Conservation (phyloP, 2,113 vertebrate species). For the Electrona antarctica region DNA sequence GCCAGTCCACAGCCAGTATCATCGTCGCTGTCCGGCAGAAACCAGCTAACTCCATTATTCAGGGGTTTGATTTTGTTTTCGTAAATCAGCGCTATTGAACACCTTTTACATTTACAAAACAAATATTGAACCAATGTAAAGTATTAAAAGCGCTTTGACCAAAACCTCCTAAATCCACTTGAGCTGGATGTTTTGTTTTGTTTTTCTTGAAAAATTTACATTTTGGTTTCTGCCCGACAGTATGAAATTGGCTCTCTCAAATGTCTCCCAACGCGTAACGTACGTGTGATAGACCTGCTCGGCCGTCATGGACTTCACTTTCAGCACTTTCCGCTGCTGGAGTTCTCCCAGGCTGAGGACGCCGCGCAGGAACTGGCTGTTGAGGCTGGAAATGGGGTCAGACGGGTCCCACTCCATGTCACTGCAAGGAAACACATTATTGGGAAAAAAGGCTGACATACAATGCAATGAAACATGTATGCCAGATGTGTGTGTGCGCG, state of each 20-base stretch:
- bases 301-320: conserved; percentile 50
- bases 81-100: no score
- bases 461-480: not conserved
- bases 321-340: conserved; percentile 46
- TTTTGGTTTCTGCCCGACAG: no score
- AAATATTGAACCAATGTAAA: no score
- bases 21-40: no score
- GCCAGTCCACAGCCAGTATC: no score
- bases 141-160: not conserved
- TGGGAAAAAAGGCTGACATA: not conserved
- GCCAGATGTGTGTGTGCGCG: not conserved
- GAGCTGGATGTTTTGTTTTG: no score
- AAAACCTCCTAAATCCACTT: no score
- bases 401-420: conserved; percentile 43
- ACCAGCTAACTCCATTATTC: no score
- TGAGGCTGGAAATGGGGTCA: conserved; percentile 59
- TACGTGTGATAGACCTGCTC: conserved; percentile 74
- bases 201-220: no score
- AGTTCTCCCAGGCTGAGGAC: conserved; percentile 68
- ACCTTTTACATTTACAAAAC: no score
- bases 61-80: no score
- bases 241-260: not conserved
- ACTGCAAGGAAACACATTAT: conserved; percentile 32
- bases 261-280: conserved; percentile 23
- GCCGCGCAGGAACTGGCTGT: conserved; percentile 67